These are phyloP conservation scores for Drosophila austrosaltans DNA, from an alignment of 2,888 invertebrate species.

Conservation along the genomic window DNA sequence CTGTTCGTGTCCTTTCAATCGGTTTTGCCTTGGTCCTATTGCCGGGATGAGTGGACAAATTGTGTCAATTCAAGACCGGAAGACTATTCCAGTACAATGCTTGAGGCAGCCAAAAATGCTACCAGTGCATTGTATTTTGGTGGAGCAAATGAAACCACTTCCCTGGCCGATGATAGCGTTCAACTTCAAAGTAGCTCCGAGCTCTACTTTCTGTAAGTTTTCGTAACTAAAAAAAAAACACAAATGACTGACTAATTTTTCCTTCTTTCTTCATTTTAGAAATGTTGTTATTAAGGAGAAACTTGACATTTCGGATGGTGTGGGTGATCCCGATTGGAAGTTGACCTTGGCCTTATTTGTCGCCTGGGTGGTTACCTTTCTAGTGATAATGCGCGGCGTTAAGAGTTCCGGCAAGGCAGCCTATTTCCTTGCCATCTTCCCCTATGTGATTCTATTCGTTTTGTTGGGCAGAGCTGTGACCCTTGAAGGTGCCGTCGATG, in stretches of 20 bases:
- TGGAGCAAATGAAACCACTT: conserved; percentile 15
- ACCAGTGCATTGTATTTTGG: not conserved
- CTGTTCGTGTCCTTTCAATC: conserved; percentile 88
- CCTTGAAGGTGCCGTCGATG: conserved; percentile 88
- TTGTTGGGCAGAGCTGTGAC: conserved; percentile 88
- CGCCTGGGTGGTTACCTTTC: conserved; percentile 88
- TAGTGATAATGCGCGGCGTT: conserved; percentile 89
- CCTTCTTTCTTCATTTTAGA: conserved; percentile 71
- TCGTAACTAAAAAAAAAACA: too few species aligned
- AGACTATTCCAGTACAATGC: conserved; percentile 25
- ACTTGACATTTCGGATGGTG: conserved; percentile 80
- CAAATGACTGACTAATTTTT: not conserved
- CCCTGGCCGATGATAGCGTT: not conserved
- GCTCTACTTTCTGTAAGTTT: conserved; percentile 85
- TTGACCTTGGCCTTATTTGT: conserved; percentile 87
- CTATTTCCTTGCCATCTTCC: conserved; percentile 95
- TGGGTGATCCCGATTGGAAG: conserved; percentile 88
- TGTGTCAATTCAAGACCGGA: conserved; percentile 78
- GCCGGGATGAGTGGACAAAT: conserved; percentile 83
- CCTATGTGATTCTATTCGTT: conserved; percentile 90
- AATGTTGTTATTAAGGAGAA: conserved; percentile 85
- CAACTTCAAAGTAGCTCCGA: conserved; percentile 85
- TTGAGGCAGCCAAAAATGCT: not conserved
- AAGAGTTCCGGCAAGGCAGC: conserved; percentile 92
- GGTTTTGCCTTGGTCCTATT: conserved; percentile 89